Evolutionary conservation across 1,140 invertebrate species (phyloP).

Genomic region (Brachionus calyciflorus): DNA sequence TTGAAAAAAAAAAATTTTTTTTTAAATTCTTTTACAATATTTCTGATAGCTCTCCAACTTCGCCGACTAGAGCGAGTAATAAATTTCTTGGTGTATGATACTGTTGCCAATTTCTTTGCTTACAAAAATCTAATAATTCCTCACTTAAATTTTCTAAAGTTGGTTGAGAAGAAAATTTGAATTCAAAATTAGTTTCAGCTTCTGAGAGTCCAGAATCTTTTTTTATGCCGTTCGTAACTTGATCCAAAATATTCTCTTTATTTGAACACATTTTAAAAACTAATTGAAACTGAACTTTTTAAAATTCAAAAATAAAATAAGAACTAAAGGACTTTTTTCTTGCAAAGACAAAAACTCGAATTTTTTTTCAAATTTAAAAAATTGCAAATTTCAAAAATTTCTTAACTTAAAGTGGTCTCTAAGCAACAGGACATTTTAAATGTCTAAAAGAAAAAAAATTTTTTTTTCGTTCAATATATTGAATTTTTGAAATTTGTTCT

Average conservation of each 20-base stretch:
- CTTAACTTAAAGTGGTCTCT: constrained; percentile 1
- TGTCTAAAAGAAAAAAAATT: background rate
- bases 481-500: no score
- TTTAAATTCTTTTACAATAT: constrained; percentile 54
- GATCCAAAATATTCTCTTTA: background rate
- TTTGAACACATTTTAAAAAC: constrained; percentile 3
- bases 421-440: constrained; percentile 16
- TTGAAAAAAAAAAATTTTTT: background rate
- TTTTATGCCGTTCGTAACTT: background rate
- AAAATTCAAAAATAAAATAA: background rate
- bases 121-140: constrained; percentile 53
- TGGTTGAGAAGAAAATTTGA: constrained; percentile 12
- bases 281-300: background rate
- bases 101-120: constrained; percentile 62
- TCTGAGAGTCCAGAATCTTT: background rate
- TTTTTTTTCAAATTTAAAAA: constrained; percentile 1
- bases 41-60: constrained; percentile 63
- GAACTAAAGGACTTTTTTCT: background rate
- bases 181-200: background rate
- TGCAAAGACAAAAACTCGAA: constrained; percentile 36
- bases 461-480: background rate
- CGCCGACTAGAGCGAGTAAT: constrained; percentile 62
- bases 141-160: background rate
- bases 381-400: constrained; percentile 19
- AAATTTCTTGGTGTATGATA: constrained; percentile 62